These are phyloP conservation scores for Melinaea menophilus DNA, from an alignment of 2,888 invertebrate species.

Conservation along the genomic window DNA sequence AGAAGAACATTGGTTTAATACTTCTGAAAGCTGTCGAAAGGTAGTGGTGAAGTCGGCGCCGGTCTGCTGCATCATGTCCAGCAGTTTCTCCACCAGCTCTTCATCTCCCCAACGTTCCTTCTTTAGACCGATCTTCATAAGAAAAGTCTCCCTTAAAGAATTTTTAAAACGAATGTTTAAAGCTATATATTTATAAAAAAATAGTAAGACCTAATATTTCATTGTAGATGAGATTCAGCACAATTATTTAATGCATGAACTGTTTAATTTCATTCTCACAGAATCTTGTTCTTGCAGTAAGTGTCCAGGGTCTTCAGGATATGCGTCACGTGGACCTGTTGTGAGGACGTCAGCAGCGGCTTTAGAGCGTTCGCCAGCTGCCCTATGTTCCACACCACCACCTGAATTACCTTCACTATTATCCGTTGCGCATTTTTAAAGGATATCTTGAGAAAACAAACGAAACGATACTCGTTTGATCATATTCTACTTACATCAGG, in stretches of 20 bases:
- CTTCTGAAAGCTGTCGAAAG: slow-evolving; percentile 77
- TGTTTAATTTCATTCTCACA: slow-evolving; percentile 47
- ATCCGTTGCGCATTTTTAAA: no score
- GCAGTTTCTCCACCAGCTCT: slow-evolving; percentile 71
- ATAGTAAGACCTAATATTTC: no score
- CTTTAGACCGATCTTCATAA: slow-evolving; percentile 76
- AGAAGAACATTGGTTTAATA: slow-evolving; percentile 29
- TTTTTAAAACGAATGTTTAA: not conserved
- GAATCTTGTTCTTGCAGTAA: slow-evolving; percentile 70
- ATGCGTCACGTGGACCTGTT: slow-evolving; percentile 66
- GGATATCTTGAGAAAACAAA: slow-evolving; percentile 5
- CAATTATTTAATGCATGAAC: slow-evolving; percentile 6
- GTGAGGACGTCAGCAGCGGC: slow-evolving; percentile 64
- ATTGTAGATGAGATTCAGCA: not conserved
- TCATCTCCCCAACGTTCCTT: slow-evolving; percentile 70
- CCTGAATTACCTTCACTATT: slow-evolving; percentile 40
- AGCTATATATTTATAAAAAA: no score
- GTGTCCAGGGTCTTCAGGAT: slow-evolving; percentile 68
- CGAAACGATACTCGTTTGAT: not conserved
- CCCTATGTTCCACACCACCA: slow-evolving; percentile 80
- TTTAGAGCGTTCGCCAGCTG: slow-evolving; percentile 79
- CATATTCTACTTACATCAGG: slow-evolving; percentile 64
- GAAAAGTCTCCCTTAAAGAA: slow-evolving; percentile 58
- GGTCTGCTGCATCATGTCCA: slow-evolving; percentile 80
- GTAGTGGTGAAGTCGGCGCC: slow-evolving; percentile 81